phyloP scores from a whole-genome alignment of 2,888 invertebrate species.

The Scaptomyza flava region DNA sequence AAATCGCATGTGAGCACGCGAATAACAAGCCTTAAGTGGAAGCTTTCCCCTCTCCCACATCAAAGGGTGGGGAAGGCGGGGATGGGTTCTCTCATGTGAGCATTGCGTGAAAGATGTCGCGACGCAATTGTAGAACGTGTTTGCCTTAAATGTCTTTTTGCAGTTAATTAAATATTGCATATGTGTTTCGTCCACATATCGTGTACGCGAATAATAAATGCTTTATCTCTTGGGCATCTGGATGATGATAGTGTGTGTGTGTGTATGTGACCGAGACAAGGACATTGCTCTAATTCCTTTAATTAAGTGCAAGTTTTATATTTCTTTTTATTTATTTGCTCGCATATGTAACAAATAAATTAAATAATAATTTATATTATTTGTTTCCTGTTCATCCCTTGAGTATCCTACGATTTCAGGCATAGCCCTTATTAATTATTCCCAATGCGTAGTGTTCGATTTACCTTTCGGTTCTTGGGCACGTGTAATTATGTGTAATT shows the following conservation, averaged over 20 bases:
- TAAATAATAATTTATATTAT: conserved; percentile 73
- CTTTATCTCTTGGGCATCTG: conserved; percentile 37
- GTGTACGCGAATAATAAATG: conserved; percentile 49
- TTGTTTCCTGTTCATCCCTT: conserved; percentile 9
- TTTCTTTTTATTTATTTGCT: conserved; percentile 10
- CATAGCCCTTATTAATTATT: conserved; percentile 52
- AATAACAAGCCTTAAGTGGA: conserved; percentile 66
- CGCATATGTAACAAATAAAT: conserved; percentile 54
- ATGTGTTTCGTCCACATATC: conserved; percentile 25
- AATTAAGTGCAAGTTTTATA: conserved; percentile 50
- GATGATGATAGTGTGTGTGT: neutral
- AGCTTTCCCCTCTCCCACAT: neutral
- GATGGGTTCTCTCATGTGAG: conserved; percentile 9
- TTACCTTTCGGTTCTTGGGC: conserved; percentile 20
- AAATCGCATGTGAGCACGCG: conserved; percentile 80
- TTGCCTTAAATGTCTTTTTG: conserved; percentile 74
- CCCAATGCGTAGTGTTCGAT: conserved; percentile 35
- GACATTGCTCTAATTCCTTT: conserved; percentile 54
- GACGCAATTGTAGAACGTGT: conserved; percentile 68
- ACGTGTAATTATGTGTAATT: conserved; percentile 69
- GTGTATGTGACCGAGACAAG: conserved; percentile 32
- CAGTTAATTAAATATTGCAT: conserved; percentile 75
- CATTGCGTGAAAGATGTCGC: conserved; percentile 68
- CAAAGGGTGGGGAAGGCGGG: neutral
- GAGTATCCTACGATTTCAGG: conserved; percentile 12